phyloP scores from a whole-genome alignment of 2,888 invertebrate species.

The Noctua comes region DNA sequence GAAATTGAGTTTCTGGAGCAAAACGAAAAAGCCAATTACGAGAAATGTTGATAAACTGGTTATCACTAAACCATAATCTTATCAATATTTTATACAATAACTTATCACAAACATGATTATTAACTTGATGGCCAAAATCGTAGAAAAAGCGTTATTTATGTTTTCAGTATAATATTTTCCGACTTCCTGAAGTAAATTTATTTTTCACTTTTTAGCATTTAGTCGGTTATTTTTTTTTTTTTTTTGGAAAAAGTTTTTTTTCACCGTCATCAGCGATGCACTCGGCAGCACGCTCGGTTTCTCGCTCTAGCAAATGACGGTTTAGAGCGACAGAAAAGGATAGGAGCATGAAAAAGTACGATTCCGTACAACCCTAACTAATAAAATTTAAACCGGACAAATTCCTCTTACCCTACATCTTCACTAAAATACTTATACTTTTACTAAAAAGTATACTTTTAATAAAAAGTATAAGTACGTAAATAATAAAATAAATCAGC shows the following conservation, averaged over 20 bases:
- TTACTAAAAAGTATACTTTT: constrained; percentile 50
- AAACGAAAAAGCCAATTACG: neutral
- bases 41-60: neutral
- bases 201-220: neutral
- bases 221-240: neutral
- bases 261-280: no score
- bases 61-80: neutral
- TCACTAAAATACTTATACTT: constrained; percentile 6
- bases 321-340: neutral
- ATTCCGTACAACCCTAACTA: neutral
- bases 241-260: neutral
- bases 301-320: neutral
- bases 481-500: constrained; percentile 41
- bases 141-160: neutral
- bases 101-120: neutral
- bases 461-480: constrained; percentile 48
- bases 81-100: neutral
- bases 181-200: neutral
- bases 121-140: neutral
- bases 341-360: neutral
- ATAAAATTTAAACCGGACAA: constrained; percentile 2
- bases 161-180: neutral
- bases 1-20: neutral
- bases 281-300: neutral
- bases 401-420: constrained; percentile 1